Base-by-base conservation (phyloP, 1,140 invertebrate species). In the Drosophila athabasca region DNA sequence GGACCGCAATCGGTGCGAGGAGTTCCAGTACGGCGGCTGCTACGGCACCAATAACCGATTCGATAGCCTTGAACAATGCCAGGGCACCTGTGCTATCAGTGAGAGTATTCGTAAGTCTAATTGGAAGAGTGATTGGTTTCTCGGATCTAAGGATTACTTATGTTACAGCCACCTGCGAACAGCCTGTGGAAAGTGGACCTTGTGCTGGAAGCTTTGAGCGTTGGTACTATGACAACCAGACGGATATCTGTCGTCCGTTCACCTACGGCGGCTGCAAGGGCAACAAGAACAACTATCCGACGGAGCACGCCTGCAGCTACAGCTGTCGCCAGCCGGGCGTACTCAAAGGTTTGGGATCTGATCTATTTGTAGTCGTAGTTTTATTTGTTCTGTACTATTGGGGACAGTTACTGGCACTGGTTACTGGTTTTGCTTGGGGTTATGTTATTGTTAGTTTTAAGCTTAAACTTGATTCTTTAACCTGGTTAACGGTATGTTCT, bases 1-100 rank as follows among this genome's bases (percentile, higher is more conserved):
- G 0, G 94, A 94, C 0, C 93, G 94, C 24, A 95, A 96, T 82
- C 94, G 95, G 6, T 97, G 96, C 81, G 93, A 94, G 6, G 96
- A 96, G 79, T 97, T 97, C 83, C 93, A 95, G 29, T 97, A 96
- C 78, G 94, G 96, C 6, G 96, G 96, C 2, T 98, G 97, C 91
- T 94, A 97, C 62, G 98, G 97, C 44, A 99, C 98, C 90, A 95
- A 94, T 65, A 98, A 99, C 91, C 95, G 95, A 69, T 99, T 98
- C 91, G 94, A 96, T 51, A 96, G 94, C 0, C 92, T 94, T 60
- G 95, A 98, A 77, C 94, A 97, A 55, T 99, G 98, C 90, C 94
- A 97, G 82, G 89, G 94, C 53, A 94, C 94, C 15, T 99, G 98
- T 79, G 94, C 95, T 22, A 93, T 94, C 41, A 94, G 95, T 26